Base-by-base conservation (phyloP, 1,140 invertebrate species). In the Acromyrmex charruanus region DNA sequence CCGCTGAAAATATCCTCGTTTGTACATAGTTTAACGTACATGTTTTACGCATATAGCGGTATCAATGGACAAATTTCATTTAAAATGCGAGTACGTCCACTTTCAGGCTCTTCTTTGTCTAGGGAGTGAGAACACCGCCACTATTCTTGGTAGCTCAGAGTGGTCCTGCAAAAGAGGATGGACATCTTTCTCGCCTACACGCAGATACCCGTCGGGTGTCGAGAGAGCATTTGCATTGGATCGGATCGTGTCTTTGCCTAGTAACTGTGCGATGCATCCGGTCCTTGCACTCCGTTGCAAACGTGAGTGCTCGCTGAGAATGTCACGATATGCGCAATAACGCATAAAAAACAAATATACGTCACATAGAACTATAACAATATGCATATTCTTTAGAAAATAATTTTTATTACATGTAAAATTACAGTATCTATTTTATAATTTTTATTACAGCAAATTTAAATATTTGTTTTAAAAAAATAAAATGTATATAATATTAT, bases 111-210 rank as follows among this genome's bases (percentile, higher is more conserved):
- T 9, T 55, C 53, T n/a, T n/a, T 79, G 86, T 71, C 88, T 58
- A 85, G 85, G 66, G 66, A 53, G 58, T 16, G 51, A 79, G 58
- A 77, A 79, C 61, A 55, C 12, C 28, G 44, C 25, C 68, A 5
- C 31, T 85, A 79, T 77, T 77, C 51, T 63, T 82, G 68, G 44
- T 44, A 72, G 68, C 51, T 28, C 51, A 71, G 81, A 92, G 91
- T 90, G 87, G 90, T 93, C 89, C 82, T 91, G 88, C 53, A 88
- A 89, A 63, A 77, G 86, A 90, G 89, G 91, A 92, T 92, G 91
- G 91, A 92, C 92, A 87, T 92, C 91, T 88, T 31, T 74, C 84
- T 90, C 91, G 92, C 92, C 91, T 89, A 92, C 92, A 88, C 87
- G 86, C 89, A 91, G 65, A 91, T 87, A 35, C 84, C 88, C 74